A percentile compares a stretch with the other conserved stretches of the same genome.
These are phyloP conservation scores for Bergia puertoricense DNA, from an alignment of 92 coral and sea anemone species.

Conservation along the genomic window DNA sequence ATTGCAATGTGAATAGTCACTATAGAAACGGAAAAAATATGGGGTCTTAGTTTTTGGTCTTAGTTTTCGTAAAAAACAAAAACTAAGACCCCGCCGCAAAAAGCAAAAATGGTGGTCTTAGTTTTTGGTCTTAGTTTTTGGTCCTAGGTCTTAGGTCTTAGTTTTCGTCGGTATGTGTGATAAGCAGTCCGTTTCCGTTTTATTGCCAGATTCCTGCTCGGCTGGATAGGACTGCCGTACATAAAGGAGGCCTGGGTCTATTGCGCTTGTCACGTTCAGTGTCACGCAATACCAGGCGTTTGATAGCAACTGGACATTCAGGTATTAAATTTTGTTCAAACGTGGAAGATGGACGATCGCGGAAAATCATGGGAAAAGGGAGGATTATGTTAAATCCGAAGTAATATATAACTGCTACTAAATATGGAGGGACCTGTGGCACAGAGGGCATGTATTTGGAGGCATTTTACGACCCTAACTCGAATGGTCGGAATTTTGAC, in stretches of 20 bases:
- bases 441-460: slow-evolving; percentile 25
- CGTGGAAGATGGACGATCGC: not conserved
- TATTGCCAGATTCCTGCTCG: not conserved
- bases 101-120: too few relatives aligned
- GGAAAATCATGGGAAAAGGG: not conserved
- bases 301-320: not conserved
- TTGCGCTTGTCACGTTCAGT: not conserved
- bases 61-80: too few relatives aligned
- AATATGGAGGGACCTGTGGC: slow-evolving; percentile 18
- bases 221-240: not conserved
- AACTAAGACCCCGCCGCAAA: too few relatives aligned
- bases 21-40: too few relatives aligned
- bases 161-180: too few relatives aligned
- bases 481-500: slow-evolving; percentile 17
- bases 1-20: too few relatives aligned
- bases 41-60: too few relatives aligned
- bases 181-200: too few relatives aligned
- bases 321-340: not conserved
- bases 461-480: slow-evolving; percentile 39
- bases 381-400: not conserved
- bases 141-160: too few relatives aligned
- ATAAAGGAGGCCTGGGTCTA: not conserved
- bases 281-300: not conserved
- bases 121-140: too few relatives aligned
- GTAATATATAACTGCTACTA: not conserved